These are phyloP conservation scores for Halictus rubicundus DNA, from an alignment of 1,140 invertebrate species.

Conservation along the genomic window DNA sequence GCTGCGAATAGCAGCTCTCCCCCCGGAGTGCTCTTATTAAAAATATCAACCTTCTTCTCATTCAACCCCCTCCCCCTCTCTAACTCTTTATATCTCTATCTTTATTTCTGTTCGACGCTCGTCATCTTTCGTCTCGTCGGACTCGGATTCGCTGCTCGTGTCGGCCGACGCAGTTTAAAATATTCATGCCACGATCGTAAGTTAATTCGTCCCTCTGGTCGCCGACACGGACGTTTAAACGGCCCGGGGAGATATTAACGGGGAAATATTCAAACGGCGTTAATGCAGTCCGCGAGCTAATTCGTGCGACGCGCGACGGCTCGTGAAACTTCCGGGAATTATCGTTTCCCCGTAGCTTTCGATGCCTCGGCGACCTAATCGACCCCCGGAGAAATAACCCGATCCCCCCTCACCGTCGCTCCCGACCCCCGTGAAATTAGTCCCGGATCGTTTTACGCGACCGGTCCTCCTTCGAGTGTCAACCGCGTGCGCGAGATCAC, in stretches of 20 bases:
- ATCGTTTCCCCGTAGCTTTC: background rate
- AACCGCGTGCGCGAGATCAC: no score
- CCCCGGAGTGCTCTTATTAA: background rate
- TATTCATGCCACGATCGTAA: conserved; percentile 12
- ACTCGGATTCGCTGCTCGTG: background rate
- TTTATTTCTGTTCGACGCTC: no score
- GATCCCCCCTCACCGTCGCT: background rate
- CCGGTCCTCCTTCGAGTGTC: no score
- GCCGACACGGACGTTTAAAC: background rate
- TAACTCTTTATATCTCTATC: no score
- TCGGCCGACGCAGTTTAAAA: background rate
- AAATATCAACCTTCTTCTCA: conserved; percentile 1
- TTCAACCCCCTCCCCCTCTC: no score
- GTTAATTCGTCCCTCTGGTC: conserved; percentile 6
- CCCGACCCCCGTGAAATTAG: background rate
- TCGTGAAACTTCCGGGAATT: background rate
- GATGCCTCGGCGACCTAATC: background rate
- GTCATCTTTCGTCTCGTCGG: conserved; percentile 30
- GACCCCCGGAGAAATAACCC: background rate
- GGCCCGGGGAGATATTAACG: background rate
- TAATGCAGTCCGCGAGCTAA: background rate
- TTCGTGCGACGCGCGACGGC: background rate
- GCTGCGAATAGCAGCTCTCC: background rate
- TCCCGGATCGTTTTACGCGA: no score
- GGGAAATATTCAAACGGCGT: conserved; percentile 1